These are phyloP conservation scores for Drosophila villosipedis DNA, from an alignment of 2,888 invertebrate species.

Conservation along the genomic window DNA sequence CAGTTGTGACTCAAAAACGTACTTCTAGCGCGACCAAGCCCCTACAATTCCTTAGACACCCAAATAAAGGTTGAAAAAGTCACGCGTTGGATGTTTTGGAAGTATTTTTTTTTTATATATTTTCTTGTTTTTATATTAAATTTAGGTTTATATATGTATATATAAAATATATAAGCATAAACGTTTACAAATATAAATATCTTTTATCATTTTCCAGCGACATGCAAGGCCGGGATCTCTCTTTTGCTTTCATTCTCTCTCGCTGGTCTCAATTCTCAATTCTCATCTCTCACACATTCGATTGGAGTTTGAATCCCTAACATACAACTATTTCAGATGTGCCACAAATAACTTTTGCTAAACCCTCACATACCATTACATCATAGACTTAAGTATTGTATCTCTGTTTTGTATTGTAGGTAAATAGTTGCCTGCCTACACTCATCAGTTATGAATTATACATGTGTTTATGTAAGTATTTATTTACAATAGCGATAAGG, in stretches of 20 bases:
- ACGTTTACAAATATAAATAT: conserved; percentile 77
- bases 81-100: conserved; percentile 32
- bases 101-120: conserved; percentile 50
- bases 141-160: conserved; percentile 59
- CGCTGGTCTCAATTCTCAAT: conserved; percentile 15
- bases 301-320: conserved; percentile 45
- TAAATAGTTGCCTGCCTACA: conserved; percentile 32
- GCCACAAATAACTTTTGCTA: conserved; percentile 61
- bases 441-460: conserved; percentile 39
- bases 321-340: conserved; percentile 34
- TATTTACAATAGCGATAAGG: conserved; percentile 74
- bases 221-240: conserved; percentile 9
- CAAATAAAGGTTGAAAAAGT: neutral
- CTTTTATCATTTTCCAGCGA: conserved; percentile 59
- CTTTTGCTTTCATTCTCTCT: conserved; percentile 1
- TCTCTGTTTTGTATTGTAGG: conserved; percentile 25
- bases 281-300: conserved; percentile 32
- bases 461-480: conserved; percentile 53
- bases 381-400: conserved; percentile 27
- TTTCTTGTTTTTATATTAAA: conserved; percentile 50
- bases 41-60: neutral
- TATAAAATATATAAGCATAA: conserved; percentile 76
- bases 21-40: neutral
- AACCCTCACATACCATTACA: conserved; percentile 37
- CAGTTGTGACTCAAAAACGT: too few species aligned